Evolutionary conservation across 2,797 vertebrate genomes (phyloP), one percentile per base, ranked within the genome.

Genomic region (Pteropus rufus): DNA sequence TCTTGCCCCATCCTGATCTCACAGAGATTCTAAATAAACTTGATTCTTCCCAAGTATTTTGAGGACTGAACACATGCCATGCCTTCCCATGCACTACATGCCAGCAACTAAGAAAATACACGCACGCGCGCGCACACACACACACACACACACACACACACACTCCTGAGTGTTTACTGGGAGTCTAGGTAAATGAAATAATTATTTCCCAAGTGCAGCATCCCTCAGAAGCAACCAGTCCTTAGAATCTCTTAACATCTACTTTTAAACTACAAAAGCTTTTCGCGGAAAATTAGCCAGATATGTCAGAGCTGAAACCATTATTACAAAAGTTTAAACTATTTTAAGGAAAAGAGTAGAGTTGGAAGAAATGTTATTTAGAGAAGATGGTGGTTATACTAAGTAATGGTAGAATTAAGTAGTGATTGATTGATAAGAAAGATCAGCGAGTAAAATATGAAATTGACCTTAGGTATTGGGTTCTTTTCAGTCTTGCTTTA

Each of bases 341-440:
- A 75, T 79, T 93, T 91, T 89, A 86, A 90, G 44, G 64, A 60
- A 82, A 83, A 67, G 19, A 0, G 7, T 24, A 49, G 69, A 87
- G 26, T 60, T 96, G 31, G 14, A 85, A 84, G 9, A 96, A 86
- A 87, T 29, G 4, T 56, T 92, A 18, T 62, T 94, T 94, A 90
- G 5, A 18, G 7, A 82, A 69, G 31, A 70, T 3, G 52, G 21
- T 19, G 3, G 34, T 60, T 87, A 75, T 76, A 75, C 90, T 77
- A 79, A 83, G n/a, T 75, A 83, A 23, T 80, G 10, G 39, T 18
- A 80, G 44, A 62, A 79, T 46, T 84, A 80, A 29, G 14, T 19
- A 41, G 18, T 10, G n/a, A 72, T 19, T 11, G n/a, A 72, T 24
- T 56, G 5, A 76, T 58, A 52, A 80, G 18, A 52, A 65, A n/a